These are phyloP conservation scores for Cataglyphis rosenhaueri DNA, from an alignment of 2,888 invertebrate genomes.

Conservation along the genomic window DNA sequence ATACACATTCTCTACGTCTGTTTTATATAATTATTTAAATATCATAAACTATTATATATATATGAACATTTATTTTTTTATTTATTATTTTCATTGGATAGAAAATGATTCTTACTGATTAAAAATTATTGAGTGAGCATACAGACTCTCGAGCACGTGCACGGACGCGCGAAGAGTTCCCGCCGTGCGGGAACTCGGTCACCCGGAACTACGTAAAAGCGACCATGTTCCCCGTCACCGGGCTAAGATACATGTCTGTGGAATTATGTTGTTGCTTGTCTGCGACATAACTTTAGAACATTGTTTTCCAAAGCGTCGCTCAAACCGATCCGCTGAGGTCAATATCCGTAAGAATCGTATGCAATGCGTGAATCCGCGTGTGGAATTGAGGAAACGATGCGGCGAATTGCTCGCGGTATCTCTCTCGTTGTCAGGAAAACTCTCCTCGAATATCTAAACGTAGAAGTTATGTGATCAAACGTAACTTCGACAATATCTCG, in stretches of 20 bases:
- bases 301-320: slow-evolving; percentile 20
- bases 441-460: not conserved
- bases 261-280: slow-evolving; percentile 58
- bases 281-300: slow-evolving; percentile 59
- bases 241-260: slow-evolving; percentile 66
- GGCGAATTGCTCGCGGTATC: not conserved
- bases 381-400: not conserved
- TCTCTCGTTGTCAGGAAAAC: not conserved
- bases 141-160: slow-evolving; percentile 55
- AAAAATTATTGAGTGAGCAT: not conserved
- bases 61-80: not conserved
- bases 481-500: slow-evolving; percentile 15
- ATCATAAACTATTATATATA: not conserved
- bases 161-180: slow-evolving; percentile 56
- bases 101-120: not conserved
- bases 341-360: slow-evolving; percentile 54
- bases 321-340: not conserved
- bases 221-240: slow-evolving; percentile 60
- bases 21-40: not conserved
- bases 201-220: slow-evolving; percentile 78
- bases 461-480: not conserved
- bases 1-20: not conserved
- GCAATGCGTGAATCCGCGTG: not conserved
- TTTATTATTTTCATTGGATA: not conserved
- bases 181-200: slow-evolving; percentile 76